Evolutionary conservation across 2,888 invertebrate genomes (phyloP), one percentile per base, ranked within the genome.

Genomic region (Drosophila fulvimacula): DNA sequence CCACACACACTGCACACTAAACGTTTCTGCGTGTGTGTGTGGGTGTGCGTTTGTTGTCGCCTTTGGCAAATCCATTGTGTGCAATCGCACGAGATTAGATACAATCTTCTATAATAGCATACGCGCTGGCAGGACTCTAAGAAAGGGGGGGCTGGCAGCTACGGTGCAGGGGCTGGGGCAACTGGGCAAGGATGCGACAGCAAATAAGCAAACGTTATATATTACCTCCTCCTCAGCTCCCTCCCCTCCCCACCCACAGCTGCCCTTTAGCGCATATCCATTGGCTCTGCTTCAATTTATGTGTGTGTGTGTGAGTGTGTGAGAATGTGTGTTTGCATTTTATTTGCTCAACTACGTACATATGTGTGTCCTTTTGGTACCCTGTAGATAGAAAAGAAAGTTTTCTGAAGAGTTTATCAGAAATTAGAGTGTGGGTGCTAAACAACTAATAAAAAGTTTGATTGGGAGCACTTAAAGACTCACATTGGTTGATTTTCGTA

Each of bases 21-120:
- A 38, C 36, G 30, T 11, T 41, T 19, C 56, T 52, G 58, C 48
- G 11, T 27, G 52, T 32, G 53, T 49, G 46, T 52, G 46, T 39
- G 38, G 44, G 46, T 39, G 24, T 46, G 58, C 19, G 48, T 51
- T 27, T 73, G 63, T 64, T 82, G 63, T 75, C 63, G 69, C 59
- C 87, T 71, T 81, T 56, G 79, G 86, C 82, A 76, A 89, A 87
- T 86, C 85, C 80, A 86, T 89, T 86, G 85, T 86, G 85, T 84
- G 88, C 85, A 85, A 85, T 85, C 89, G 82, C 61, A 78, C 72
- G 74, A 89, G 85, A 86, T 86, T 86, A 86, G 88, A 86, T 86
- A 86, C 89, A 86, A 86, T 86, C 85, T 89, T 82, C 76, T 69
- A 79, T 85, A 85, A 87, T 89, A 79, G 85, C 79, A 68, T 74